Evolutionary conservation across 2,888 invertebrate species (phyloP).

Genomic region (Lobophora halterata): DNA sequence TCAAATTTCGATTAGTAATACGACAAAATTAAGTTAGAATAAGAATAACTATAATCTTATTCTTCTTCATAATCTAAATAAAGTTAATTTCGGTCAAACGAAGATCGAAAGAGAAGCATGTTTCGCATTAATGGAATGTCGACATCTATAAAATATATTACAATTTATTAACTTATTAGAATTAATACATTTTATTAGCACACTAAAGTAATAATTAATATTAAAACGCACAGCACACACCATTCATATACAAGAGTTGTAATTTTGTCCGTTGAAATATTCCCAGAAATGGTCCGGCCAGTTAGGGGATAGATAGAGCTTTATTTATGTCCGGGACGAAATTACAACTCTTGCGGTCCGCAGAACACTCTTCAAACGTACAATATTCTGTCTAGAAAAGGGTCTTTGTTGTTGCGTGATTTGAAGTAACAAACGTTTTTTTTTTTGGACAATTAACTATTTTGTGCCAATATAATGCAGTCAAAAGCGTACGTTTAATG

Average conservation of each 20-base stretch:
- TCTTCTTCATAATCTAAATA: no score
- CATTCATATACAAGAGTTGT: slow-evolving; percentile 59
- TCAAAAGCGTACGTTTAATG: neutral
- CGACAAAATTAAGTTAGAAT: slow-evolving; percentile 14
- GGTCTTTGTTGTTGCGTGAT: slow-evolving; percentile 28
- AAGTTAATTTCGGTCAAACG: slow-evolving; percentile 21
- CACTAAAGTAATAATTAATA: slow-evolving; percentile 76
- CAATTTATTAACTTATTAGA: slow-evolving; percentile 68
- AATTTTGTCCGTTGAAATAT: slow-evolving; percentile 40
- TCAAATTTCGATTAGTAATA: slow-evolving; percentile 18
- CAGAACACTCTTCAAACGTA: slow-evolving; percentile 43
- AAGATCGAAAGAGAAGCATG: slow-evolving; percentile 59
- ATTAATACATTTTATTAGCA: slow-evolving; percentile 79
- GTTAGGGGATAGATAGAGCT: slow-evolving; percentile 19
- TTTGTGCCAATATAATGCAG: no score
- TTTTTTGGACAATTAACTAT: no score
- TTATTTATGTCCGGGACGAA: slow-evolving; percentile 27
- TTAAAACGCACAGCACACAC: slow-evolving; percentile 57
- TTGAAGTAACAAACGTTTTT: no score
- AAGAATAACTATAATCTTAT: no score
- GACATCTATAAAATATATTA: slow-evolving; percentile 73
- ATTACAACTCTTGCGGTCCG: slow-evolving; percentile 44
- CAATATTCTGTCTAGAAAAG: slow-evolving; percentile 33
- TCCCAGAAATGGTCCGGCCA: slow-evolving; percentile 42
- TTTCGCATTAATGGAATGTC: slow-evolving; percentile 76